These are phyloP conservation scores for Drosophila siamana DNA, from an alignment of 2,888 invertebrate genomes.

Conservation along the genomic window DNA sequence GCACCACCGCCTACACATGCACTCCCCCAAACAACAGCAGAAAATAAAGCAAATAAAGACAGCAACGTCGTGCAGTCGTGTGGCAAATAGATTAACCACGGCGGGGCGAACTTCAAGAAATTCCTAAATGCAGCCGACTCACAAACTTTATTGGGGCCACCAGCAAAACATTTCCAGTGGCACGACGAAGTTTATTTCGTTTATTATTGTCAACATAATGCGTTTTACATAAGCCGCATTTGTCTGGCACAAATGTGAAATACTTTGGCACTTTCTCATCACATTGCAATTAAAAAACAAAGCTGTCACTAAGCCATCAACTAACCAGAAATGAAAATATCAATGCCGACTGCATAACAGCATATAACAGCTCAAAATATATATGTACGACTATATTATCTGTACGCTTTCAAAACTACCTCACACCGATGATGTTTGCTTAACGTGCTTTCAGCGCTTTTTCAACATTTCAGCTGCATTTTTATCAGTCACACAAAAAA, in stretches of 20 bases:
- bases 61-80: constrained; percentile 66
- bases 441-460: background rate
- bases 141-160: constrained; percentile 27
- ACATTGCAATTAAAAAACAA: background rate
- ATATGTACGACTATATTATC: background rate
- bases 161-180: background rate
- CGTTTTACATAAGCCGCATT: background rate
- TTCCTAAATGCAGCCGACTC: constrained; percentile 25
- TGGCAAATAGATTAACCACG: constrained; percentile 48
- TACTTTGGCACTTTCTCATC: background rate
- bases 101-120: background rate
- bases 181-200: too few species aligned
- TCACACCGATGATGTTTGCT: background rate
- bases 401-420: too few species aligned
- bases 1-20: background rate
- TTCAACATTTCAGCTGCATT: too few species aligned
- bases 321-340: background rate
- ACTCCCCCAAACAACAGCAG: constrained; percentile 6
- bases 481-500: too few species aligned
- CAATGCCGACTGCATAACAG: background rate
- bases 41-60: background rate
- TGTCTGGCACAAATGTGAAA: background rate
- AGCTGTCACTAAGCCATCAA: too few species aligned
- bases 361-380: background rate
- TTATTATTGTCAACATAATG: background rate